Evolutionary conservation across 2,888 invertebrate genomes (phyloP).

Genomic region (Trichopoda pennipes): DNA sequence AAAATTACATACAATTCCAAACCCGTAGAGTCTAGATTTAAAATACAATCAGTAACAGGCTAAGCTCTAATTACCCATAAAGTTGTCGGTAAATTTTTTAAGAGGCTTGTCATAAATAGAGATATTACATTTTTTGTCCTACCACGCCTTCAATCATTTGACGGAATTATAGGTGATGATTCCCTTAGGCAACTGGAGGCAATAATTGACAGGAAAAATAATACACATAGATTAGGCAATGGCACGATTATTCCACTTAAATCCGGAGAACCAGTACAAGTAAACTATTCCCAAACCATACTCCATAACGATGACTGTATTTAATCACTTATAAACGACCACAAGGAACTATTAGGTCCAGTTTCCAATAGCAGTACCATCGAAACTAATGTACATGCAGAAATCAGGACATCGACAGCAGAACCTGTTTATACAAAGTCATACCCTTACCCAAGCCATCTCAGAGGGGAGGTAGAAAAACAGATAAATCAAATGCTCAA

Average conservation of each 20-base stretch:
- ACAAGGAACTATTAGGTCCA: too few species aligned
- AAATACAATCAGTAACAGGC: constrained; percentile 9
- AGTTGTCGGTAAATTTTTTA: constrained; percentile 26
- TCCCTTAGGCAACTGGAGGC: constrained; percentile 18
- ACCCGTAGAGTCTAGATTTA: neutral
- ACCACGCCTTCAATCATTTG: constrained; percentile 22
- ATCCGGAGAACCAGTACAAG: constrained; percentile 3
- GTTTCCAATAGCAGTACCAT: too few species aligned
- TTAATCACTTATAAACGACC: too few species aligned
- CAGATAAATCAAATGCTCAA: too few species aligned
- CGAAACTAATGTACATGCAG: too few species aligned
- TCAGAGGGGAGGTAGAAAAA: too few species aligned
- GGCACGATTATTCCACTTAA: constrained; percentile 7
- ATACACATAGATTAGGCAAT: neutral
- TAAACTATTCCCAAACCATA: neutral
- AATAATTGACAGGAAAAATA: constrained; percentile 27
- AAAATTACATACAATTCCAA: constrained; percentile 14
- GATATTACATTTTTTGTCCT: constrained; percentile 24
- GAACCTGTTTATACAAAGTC: too few species aligned
- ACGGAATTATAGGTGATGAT: constrained; percentile 41
- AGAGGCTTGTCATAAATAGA: neutral
- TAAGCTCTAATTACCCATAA: neutral
- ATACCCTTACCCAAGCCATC: too few species aligned
- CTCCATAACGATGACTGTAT: too few species aligned
- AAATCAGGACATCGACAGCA: too few species aligned